Base-by-base conservation (phyloP, 2,113 vertebrate species). In the Lanius collurio region DNA sequence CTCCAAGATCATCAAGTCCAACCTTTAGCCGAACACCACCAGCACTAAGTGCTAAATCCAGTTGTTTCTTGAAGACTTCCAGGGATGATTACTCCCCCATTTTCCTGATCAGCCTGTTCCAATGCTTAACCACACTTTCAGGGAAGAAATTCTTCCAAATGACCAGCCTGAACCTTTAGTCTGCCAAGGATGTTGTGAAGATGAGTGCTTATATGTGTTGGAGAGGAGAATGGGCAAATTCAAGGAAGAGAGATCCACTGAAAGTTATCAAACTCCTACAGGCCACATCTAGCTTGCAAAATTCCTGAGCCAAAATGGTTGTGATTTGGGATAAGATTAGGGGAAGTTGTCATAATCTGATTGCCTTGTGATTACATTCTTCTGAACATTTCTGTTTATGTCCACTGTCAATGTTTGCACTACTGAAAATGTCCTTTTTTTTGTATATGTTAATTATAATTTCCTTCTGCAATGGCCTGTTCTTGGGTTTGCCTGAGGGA, bases 51-150 rank as follows among this genome's bases (percentile, higher is more conserved):
- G 28, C 39, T 28, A 47, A 9, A 26, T 41, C 20, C 16, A 30
- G 24, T 53, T 0, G 0, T 39, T 75, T 41, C 39, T 30, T 26
- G 20, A 59, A 13, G 11, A 15, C 9, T 60, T 39, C 20, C 46
- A 53, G 15, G 24, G 16, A 30, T 47, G 16, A 5, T 53, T 53
- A 41, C 20, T 53, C 11, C 24, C 8, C 4, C 16, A 12, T 46
- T 60, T 60, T 64, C 9, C 53, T 47, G 28, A 59, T 20, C 78
- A 75, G 46, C 15, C 39, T 27, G 4, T 68, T 53, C 46, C n/a
- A 53, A 15, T 30, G 16, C 39, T 89, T 46, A 46, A 41, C 20
- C 13, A 60, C 28, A 4, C 11, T 82, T 46, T n/a, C 53, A 60
- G 53, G 41, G 39, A 60, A 60, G 18, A 89, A 74, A 59, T 46